Evolutionary conservation across 1,140 invertebrate genomes (phyloP).

Genomic region (Drosophila prosaltans): DNA sequence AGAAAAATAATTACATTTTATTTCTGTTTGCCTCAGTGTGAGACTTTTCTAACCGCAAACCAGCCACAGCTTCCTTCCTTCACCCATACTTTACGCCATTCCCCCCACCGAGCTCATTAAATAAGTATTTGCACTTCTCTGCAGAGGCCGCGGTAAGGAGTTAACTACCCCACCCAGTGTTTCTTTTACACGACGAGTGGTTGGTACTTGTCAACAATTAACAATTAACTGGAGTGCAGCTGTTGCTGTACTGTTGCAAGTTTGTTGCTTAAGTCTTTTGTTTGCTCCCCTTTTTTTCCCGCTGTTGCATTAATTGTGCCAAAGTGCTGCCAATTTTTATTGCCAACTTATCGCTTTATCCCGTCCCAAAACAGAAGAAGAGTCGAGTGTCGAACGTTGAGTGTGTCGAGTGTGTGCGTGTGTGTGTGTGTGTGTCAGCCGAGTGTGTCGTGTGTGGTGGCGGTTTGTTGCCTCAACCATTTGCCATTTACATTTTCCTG

Average conservation of each 20-base stretch:
- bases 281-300: conserved; percentile 30
- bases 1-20: not conserved
- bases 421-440: conserved; percentile 12
- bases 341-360: conserved; percentile 76
- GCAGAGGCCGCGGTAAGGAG: conserved; percentile 38
- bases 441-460: conserved; percentile 53
- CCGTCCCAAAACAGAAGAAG: conserved; percentile 24
- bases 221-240: conserved; percentile 75
- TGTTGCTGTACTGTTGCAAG: conserved; percentile 29
- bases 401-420: conserved; percentile 2
- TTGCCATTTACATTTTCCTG: conserved; percentile 10
- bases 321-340: conserved; percentile 80
- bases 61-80: conserved; percentile 3
- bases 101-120: conserved; percentile 61
- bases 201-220: conserved; percentile 72
- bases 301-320: conserved; percentile 64
- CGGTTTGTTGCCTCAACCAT: conserved; percentile 35
- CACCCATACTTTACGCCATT: not conserved
- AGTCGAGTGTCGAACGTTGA: conserved; percentile 37
- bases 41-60: conserved; percentile 1
- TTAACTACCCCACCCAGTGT: conserved; percentile 22
- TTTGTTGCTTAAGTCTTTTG: conserved; percentile 70
- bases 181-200: conserved; percentile 41
- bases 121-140: conserved; percentile 75
- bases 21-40: not conserved